phyloP scores from a whole-genome alignment of 2,113 vertebrate genomes.

The Eubucco bourcierii region DNA sequence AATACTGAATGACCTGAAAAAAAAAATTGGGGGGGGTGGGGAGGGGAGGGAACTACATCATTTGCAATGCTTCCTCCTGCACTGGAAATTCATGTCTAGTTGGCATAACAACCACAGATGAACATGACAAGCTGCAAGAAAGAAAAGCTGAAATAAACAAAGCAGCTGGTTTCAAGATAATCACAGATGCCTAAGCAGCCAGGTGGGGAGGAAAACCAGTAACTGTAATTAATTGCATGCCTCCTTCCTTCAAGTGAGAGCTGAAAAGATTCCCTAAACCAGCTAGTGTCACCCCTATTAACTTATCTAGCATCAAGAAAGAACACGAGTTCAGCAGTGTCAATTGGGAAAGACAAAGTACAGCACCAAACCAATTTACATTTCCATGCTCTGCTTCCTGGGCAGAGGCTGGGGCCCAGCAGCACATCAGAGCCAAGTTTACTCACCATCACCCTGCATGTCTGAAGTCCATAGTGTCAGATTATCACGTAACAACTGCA shows the following conservation, averaged over 20 bases:
- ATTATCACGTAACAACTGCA: constrained; percentile 99
- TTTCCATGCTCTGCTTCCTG: not conserved
- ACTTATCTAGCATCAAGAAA: not conserved
- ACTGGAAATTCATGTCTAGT: not conserved
- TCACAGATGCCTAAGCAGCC: not conserved
- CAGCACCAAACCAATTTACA: not conserved
- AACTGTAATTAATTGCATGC: not conserved
- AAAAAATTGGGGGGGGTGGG: too few relatives aligned
- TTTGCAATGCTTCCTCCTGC: not conserved
- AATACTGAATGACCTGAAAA: not conserved
- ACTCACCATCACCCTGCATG: constrained; percentile 99
- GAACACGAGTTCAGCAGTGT: not conserved
- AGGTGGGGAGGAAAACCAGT: not conserved
- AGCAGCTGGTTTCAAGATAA: not conserved
- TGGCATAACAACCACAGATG: not conserved
- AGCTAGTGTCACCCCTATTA: not conserved
- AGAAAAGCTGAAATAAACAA: not conserved
- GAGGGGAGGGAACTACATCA: not conserved
- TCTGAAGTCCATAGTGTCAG: constrained; percentile 99
- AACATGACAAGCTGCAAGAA: not conserved
- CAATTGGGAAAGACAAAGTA: not conserved
- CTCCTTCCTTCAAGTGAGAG: not conserved
- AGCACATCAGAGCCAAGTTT: not conserved
- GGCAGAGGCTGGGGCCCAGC: not conserved
- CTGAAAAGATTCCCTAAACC: not conserved